Evolutionary conservation across 2,888 invertebrate species (phyloP), one percentile per base, ranked within the genome.

Genomic region (Meta bourneti): DNA sequence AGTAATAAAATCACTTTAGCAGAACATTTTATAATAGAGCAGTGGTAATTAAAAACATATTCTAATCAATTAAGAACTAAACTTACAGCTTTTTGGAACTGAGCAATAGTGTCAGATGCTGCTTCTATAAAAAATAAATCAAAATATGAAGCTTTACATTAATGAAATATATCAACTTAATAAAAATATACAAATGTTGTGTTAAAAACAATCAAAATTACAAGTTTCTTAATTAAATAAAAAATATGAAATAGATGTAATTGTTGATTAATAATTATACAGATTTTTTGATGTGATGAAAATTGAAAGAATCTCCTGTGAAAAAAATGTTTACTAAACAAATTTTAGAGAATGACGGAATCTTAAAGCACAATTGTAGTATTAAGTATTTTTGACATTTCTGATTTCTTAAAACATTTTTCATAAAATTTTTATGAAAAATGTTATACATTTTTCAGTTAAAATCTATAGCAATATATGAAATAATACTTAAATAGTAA

Each of bases 81-180:
- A 83, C 92, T 83, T 84, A 92, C 92, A 80, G 87, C 84, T 84
- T 92, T 92, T 83, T 92, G 92, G 51, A 92, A 88, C 48, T 92
- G 85, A 8, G 80, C 82, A 87, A 84, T 61, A 52, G 51, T 71
- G 16, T 87, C 86, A 75, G 90, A 87, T 6, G 69, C 83, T 20
- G 75, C 77, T 84, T 80, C 92, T 92, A 54, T 70, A 11, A 72
- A 83, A 83, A 91, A 19, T 51, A 52, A 49, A 75, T 86, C 20
- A 81, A 77, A 61, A 54, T 6, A 75, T 13, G 1, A 70, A 20
- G 20, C 51, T 51, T 4, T 8, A 49, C 49, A 52, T 52, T 48
- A 16, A 52, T 8, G 9, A 52, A 52, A 52, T 4, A 34, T 34
- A 34, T 34, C 34, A n/a, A n/a, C n/a, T 4, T 34, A 34, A 34